These are phyloP conservation scores for Neoniphon sammara DNA, from an alignment of 2,797 vertebrate genomes.

Conservation along the genomic window DNA sequence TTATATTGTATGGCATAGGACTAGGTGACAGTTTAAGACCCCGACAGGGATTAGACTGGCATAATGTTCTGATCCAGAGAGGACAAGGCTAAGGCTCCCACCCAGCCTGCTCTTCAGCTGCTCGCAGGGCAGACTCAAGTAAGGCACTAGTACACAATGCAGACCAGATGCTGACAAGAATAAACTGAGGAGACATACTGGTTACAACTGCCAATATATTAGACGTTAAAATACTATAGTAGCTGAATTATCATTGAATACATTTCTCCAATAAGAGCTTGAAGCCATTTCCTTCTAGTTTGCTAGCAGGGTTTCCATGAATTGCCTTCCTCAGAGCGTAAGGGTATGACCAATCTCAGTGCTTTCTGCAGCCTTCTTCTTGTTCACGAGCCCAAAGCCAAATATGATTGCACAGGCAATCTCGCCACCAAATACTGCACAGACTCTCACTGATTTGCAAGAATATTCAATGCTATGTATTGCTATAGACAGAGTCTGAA, in stretches of 20 bases:
- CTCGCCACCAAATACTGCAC: conserved; percentile 49
- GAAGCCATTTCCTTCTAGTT: conserved; percentile 40
- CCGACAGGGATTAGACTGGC: conserved; percentile 65
- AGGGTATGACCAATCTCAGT: conserved; percentile 61
- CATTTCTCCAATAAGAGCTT: conserved; percentile 34
- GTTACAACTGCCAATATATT: conserved; percentile 41
- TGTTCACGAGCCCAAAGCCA: conserved; percentile 45
- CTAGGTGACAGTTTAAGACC: conserved; percentile 67
- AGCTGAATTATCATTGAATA: conserved; percentile 12
- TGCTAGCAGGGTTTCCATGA: conserved; percentile 39
- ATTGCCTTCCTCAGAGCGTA: conserved; percentile 66
- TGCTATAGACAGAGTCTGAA: conserved; percentile 59
- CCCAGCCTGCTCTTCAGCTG: conserved; percentile 70
- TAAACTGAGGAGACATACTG: conserved; percentile 53
- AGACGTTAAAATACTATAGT: conserved; percentile 30
- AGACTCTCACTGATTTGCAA: conserved; percentile 24
- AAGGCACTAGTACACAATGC: conserved; percentile 86
- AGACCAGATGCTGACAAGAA: conserved; percentile 75
- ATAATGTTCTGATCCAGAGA: conserved; percentile 74
- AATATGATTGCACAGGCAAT: conserved; percentile 55
- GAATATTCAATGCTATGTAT: conserved; percentile 63
- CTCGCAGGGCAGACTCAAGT: conserved; percentile 78
- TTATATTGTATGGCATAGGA: conserved; percentile 76
- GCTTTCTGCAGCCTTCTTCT: conserved; percentile 59
- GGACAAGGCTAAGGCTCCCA: conserved; percentile 73